These are phyloP conservation scores for Chaetodon trifasciatus DNA, from an alignment of 2,797 vertebrate species.

Conservation along the genomic window DNA sequence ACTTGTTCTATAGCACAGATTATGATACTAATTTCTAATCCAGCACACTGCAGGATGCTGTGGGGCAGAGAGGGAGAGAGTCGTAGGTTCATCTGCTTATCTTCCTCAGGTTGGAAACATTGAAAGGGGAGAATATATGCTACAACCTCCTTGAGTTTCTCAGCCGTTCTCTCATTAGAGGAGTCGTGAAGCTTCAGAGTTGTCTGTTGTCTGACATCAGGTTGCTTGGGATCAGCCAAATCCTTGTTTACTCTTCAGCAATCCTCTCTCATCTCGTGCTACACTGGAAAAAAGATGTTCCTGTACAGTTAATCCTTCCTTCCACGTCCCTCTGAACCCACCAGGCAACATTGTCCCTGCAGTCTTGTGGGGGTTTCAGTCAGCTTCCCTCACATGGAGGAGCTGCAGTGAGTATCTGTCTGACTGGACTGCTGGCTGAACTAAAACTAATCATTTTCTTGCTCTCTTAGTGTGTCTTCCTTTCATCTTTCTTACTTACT, in stretches of 20 bases:
- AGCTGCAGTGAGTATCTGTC: background rate
- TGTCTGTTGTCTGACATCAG: slow-evolving; percentile 9
- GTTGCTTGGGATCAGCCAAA: slow-evolving; percentile 25
- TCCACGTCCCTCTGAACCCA: slow-evolving; percentile 9
- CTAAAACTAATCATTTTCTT: background rate
- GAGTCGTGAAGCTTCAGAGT: background rate
- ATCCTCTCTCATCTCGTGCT: slow-evolving; percentile 52
- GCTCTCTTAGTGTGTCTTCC: background rate
- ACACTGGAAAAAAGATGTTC: slow-evolving; percentile 47
- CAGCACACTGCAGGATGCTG: background rate
- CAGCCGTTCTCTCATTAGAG: background rate
- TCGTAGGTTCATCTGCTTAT: background rate
- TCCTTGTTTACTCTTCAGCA: slow-evolving; percentile 46
- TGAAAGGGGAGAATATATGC: background rate
- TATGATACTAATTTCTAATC: slow-evolving; percentile 45
- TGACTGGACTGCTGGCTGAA: background rate
- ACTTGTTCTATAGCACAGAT: slow-evolving; percentile 58
- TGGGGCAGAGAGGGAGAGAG: background rate
- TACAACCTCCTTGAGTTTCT: background rate
- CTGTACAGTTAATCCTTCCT: slow-evolving; percentile 44
- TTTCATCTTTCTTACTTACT: background rate
- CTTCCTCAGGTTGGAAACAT: slow-evolving; percentile 8
- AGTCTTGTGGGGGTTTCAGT: background rate
- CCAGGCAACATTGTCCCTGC: background rate
- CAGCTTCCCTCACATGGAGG: background rate